phyloP scores from a whole-genome alignment of 2,888 invertebrate species.

The Agriopis leucophaearia region DNA sequence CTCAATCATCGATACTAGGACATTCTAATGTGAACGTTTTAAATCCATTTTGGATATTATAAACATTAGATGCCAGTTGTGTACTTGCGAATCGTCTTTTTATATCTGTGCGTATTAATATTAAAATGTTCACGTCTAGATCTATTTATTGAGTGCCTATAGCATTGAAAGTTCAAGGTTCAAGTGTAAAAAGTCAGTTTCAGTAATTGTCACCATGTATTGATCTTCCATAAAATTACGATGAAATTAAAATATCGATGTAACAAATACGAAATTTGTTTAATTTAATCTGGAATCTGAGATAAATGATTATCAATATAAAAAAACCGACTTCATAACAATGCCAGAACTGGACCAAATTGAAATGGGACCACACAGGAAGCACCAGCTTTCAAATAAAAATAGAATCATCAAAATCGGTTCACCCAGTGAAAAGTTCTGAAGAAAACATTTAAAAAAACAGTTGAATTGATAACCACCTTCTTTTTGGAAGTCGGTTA shows the following conservation, averaged over 20 bases:
- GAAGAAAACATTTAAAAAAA: too few species aligned
- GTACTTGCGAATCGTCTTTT: conserved; percentile 80
- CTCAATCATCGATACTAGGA: conserved; percentile 72
- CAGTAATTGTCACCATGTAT: conserved; percentile 86
- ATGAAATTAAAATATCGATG: conserved; percentile 87
- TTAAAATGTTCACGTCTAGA: conserved; percentile 85
- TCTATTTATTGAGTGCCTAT: conserved; percentile 86
- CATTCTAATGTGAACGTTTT: conserved; percentile 83
- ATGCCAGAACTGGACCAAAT: too few species aligned
- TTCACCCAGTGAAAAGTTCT: too few species aligned
- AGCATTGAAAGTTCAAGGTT: conserved; percentile 84
- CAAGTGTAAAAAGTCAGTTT: conserved; percentile 85
- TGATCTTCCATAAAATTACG: conserved; percentile 87
- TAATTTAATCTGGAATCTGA: conserved; percentile 59
- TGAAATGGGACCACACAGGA: too few species aligned
- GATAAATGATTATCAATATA: too few species aligned
- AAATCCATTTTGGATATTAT: conserved; percentile 79
- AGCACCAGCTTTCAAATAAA: too few species aligned
- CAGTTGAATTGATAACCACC: too few species aligned
- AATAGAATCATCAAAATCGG: too few species aligned
- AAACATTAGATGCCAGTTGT: conserved; percentile 77
- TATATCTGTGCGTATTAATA: conserved; percentile 80
- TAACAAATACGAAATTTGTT: conserved; percentile 79
- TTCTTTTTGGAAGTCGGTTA: background rate
- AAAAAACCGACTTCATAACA: too few species aligned